Conservation (phyloP, 2,797 vertebrate genomes). For the Danio choprae region DNA sequence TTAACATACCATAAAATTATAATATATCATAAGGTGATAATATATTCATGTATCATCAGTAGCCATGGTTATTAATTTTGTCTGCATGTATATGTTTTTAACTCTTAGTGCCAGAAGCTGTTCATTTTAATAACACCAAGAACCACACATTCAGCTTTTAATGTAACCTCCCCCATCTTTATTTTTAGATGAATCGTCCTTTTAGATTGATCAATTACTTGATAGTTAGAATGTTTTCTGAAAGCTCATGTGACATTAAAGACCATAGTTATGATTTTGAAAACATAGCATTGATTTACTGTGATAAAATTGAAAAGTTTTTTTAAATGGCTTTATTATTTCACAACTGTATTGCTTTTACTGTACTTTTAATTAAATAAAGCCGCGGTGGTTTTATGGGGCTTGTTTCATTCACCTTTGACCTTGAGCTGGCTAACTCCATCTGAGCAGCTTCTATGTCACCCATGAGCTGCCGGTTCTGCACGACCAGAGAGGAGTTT, state of each 20-base stretch:
- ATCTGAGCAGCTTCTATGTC: slow-evolving; percentile 76
- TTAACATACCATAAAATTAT: no score
- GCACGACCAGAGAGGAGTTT: slow-evolving; percentile 76
- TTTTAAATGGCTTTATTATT: not conserved
- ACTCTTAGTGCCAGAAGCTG: no score
- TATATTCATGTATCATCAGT: no score
- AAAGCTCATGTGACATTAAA: not conserved
- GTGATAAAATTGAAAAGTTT: not conserved
- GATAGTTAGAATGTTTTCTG: not conserved
- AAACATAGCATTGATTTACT: not conserved
- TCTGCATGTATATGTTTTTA: no score
- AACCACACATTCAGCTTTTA: no score
- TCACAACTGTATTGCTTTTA: not conserved
- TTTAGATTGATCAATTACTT: no score
- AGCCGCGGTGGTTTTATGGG: not conserved
- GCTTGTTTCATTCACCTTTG: slow-evolving; percentile 60
- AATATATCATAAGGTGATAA: no score
- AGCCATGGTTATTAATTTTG: no score
- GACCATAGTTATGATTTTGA: not conserved
- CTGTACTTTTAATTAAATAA: not conserved
- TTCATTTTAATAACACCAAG: no score
- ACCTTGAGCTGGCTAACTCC: slow-evolving; percentile 78
- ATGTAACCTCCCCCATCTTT: no score
- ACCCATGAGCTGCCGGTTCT: slow-evolving; percentile 77
- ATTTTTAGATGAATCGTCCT: no score